These are phyloP conservation scores for Busseola fusca DNA, from an alignment of 2,888 invertebrate species.

Conservation along the genomic window DNA sequence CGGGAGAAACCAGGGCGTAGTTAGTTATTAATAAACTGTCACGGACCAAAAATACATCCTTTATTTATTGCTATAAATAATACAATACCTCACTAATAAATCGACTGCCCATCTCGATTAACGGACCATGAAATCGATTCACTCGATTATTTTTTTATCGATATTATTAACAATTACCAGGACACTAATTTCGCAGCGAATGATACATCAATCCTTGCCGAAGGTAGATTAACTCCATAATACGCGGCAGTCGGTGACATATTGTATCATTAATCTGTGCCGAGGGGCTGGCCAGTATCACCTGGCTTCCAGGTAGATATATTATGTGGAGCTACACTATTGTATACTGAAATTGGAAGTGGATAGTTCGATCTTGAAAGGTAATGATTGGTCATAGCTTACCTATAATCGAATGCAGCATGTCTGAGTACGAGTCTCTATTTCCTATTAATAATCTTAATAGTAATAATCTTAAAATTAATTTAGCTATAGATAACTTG, in stretches of 20 bases:
- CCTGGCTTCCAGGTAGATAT: constrained; percentile 28
- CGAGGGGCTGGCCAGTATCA: constrained; percentile 55
- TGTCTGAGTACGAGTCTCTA: neutral
- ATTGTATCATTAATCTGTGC: constrained; percentile 73
- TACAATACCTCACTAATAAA: constrained; percentile 15
- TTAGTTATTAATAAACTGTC: too few relatives aligned
- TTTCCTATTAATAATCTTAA: too few relatives aligned
- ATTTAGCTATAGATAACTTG: too few relatives aligned
- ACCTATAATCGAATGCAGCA: constrained; percentile 5
- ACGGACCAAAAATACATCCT: neutral
- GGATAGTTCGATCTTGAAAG: constrained; percentile 9
- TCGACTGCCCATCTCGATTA: constrained; percentile 36
- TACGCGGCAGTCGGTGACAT: constrained; percentile 70
- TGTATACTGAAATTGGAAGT: constrained; percentile 49
- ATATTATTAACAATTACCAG: constrained; percentile 58
- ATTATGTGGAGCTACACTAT: constrained; percentile 28
- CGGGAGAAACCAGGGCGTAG: too few relatives aligned
- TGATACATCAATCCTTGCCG: constrained; percentile 68
- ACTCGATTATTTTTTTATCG: constrained; percentile 43
- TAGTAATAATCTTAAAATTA: too few relatives aligned
- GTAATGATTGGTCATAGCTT: constrained; percentile 1
- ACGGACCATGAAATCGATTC: constrained; percentile 38
- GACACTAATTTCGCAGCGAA: constrained; percentile 51
- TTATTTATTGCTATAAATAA: constrained; percentile 24
- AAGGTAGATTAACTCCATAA: constrained; percentile 71